Percentiles rank a stretch among this genome's conserved stretches.
Conservation (phyloP, 35 echinoderm and acorn worm genomes). For the Stichopus chloronotus region DNA sequence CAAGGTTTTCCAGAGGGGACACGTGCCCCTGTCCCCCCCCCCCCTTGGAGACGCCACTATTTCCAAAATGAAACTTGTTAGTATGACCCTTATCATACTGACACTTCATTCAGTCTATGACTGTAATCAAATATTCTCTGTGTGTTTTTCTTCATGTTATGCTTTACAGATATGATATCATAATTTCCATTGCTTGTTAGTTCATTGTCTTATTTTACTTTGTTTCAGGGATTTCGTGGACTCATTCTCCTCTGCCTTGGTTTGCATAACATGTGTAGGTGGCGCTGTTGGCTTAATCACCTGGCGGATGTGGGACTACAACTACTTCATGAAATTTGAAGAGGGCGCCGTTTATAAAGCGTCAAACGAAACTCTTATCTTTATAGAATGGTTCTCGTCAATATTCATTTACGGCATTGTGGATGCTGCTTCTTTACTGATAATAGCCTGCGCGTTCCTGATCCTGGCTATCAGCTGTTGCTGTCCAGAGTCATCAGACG, state of each 20-base stretch:
- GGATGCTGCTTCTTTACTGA: constrained; percentile 1
- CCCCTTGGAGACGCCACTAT: too few species aligned
- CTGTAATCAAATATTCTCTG: too few species aligned
- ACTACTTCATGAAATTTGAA: constrained; percentile 35
- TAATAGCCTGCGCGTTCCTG: background rate
- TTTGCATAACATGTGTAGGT: constrained; percentile 48
- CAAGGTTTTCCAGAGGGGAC: too few species aligned
- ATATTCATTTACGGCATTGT: constrained; percentile 42
- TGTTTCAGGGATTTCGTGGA: constrained; percentile 35
- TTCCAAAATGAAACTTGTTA: too few species aligned
- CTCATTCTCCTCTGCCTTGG: constrained; percentile 41
- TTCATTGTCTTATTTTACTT: background rate
- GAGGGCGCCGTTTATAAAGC: constrained; percentile 21
- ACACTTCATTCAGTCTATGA: too few species aligned
- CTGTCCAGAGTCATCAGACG: constrained; percentile 43
- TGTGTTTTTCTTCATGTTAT: too few species aligned
- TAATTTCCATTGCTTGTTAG: too few species aligned
- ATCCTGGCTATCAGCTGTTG: constrained; percentile 41
- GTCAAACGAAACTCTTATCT: constrained; percentile 37
- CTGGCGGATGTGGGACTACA: constrained; percentile 37
- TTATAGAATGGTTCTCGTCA: constrained; percentile 32
- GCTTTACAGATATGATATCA: too few species aligned
- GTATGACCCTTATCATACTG: too few species aligned
- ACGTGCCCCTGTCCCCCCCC: too few species aligned
- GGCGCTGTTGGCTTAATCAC: constrained; percentile 56